Base-by-base conservation (phyloP, 1,140 invertebrate species). In the Vanessa atalanta region DNA sequence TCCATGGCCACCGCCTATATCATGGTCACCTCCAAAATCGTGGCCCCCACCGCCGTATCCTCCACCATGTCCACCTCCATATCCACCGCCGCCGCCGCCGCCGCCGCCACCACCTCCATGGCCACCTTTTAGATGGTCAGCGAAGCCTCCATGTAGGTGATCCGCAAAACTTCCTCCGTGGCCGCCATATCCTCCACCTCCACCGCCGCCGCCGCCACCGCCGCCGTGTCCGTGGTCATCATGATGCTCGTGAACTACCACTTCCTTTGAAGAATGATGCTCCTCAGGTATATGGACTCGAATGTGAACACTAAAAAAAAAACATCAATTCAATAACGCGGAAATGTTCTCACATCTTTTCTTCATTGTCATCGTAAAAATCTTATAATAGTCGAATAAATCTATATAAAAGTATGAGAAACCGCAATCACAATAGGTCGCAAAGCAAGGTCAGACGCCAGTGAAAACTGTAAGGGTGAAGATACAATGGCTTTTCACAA, bases 401-500 rank as follows among this genome's bases (percentile, higher is more conserved):
- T 71, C 47, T 57, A 76, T 64, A 72, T 73, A 61, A 61, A 72
- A 77, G 65, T 65, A 71, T 64, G 73, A 72, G 65, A 70, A 68
- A 78, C 53, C 65, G 57, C 71, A 79, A 23, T 43, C 50, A 82
- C 75, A 79, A 80, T 79, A 83, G 66, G 78, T 88, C 86, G 86
- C 87, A 82, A 73, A 81, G 87, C 79, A 77, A 69, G 81, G 73
- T 81, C 77, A 83, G 79, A 83, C 78, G 77, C 20, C 60, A 82
- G 83, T 82, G 85, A 87, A 87, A 89, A 84, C 79, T 78, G 69
- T 77, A 80, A 83, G 77, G 81, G 72, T 86, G 79, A 81, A 76
- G 78, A 85, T 66, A 91, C 88, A 91, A 91, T 90, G 77, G 75
- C 82, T 85, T 91, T 91, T 90, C 89, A 89, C 89, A 83, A 79